Conservation (phyloP, 2,113 vertebrate species). For the Carettochelys insculpta region DNA sequence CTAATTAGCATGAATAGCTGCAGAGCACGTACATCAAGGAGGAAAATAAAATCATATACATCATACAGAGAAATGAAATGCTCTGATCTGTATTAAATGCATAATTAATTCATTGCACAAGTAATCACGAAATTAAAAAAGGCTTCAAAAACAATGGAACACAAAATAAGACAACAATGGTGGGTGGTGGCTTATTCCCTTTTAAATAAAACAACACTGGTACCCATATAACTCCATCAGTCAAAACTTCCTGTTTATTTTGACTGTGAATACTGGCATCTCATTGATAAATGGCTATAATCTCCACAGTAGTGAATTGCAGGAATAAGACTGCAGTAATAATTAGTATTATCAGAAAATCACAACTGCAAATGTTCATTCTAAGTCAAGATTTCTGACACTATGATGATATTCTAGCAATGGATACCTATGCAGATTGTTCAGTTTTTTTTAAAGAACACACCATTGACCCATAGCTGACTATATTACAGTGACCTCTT, state of each 20-base stretch:
- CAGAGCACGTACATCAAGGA: background rate
- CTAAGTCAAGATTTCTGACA: background rate
- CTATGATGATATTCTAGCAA: background rate
- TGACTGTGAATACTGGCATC: background rate
- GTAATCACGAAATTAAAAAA: background rate
- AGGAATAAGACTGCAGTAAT: background rate
- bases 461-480: background rate
- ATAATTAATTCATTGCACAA: background rate
- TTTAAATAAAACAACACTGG: background rate
- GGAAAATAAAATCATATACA: background rate
- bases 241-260: background rate
- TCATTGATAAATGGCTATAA: slow-evolving; percentile 9
- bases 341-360: slow-evolving; percentile 7
- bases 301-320: background rate
- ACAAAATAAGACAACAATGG: background rate
- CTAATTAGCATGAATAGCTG: background rate
- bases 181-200: background rate
- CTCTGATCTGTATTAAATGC: background rate
- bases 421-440: background rate
- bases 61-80: background rate
- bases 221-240: background rate
- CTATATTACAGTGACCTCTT: background rate
- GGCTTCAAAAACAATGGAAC: background rate
- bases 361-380: background rate
- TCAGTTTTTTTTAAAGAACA: background rate